Percentiles rank a stretch among this genome's conserved stretches.
phyloP scores from a whole-genome alignment of 2,113 vertebrate species.

The Sorex fumeus region DNA sequence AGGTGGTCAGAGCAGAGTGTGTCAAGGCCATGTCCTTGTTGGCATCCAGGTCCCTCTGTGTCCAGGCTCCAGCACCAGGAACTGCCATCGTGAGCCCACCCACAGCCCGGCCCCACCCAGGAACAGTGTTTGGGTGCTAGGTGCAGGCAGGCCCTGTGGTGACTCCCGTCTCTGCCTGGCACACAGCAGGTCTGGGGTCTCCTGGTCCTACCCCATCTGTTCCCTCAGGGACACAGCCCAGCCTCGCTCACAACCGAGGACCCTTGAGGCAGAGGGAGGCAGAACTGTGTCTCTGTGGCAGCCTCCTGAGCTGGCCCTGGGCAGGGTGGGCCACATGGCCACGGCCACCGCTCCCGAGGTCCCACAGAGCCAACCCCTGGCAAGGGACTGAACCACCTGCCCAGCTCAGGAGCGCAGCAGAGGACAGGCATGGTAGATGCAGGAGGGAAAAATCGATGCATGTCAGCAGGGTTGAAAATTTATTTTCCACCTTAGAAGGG shows the following conservation, averaged over 20 bases:
- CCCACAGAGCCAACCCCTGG: slow-evolving; percentile 1
- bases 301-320: background rate
- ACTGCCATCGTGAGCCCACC: background rate
- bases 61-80: slow-evolving; percentile 16
- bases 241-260: background rate
- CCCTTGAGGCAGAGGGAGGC: background rate
- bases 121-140: background rate
- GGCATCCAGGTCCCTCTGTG: background rate
- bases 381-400: slow-evolving; percentile 48
- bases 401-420: background rate
- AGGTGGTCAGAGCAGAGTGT: background rate
- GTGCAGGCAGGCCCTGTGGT: background rate
- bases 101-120: too few relatives aligned
- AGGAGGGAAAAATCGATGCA: slow-evolving; percentile 76
- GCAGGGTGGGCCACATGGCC: background rate
- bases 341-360: background rate
- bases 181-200: background rate
- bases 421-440: slow-evolving; percentile 1
- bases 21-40: background rate
- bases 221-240: background rate
- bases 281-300: background rate
- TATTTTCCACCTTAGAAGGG: slow-evolving; percentile 76
- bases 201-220: background rate
- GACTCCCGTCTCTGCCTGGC: background rate
- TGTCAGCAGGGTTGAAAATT: slow-evolving; percentile 77